Conservation (phyloP, 2,113 vertebrate species). For the Misgurnus mizolepis region DNA sequence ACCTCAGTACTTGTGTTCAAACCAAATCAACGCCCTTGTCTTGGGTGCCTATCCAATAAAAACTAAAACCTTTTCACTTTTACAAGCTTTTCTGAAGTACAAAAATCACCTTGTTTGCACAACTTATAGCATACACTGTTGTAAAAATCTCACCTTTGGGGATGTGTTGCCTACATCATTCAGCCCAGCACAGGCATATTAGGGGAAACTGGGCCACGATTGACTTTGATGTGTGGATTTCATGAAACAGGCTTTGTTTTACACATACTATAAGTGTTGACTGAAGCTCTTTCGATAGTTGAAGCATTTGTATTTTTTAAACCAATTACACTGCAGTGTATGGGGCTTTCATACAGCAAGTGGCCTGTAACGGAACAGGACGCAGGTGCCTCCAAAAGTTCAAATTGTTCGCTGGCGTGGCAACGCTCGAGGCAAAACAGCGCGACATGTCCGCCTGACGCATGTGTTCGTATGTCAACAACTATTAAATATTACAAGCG, state of each 20-base stretch:
- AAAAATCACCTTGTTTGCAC: not conserved
- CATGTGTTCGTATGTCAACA: too few relatives aligned
- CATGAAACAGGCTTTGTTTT: not conserved
- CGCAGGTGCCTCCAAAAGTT: not conserved
- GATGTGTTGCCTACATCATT: not conserved
- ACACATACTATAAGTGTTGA: too few relatives aligned
- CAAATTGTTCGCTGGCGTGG: too few relatives aligned
- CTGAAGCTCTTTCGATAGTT: not conserved
- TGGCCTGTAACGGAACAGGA: not conserved
- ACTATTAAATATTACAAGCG: too few relatives aligned
- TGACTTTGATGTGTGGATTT: not conserved
- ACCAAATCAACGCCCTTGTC: too few relatives aligned
- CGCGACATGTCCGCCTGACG: too few relatives aligned
- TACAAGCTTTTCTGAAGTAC: not conserved
- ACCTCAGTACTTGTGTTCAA: too few relatives aligned
- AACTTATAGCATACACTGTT: not conserved
- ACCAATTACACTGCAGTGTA: not conserved
- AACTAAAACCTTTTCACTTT: too few relatives aligned
- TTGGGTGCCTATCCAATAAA: too few relatives aligned
- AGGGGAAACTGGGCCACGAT: not conserved
- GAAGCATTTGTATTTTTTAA: not conserved
- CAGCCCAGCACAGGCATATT: not conserved
- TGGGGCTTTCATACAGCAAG: not conserved
- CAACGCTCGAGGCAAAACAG: too few relatives aligned
- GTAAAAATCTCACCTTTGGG: not conserved